Percentiles rank a stretch among this genome's conserved stretches.
phyloP scores from a whole-genome alignment of 2,797 vertebrate species.

The Microctenopoma steveboyesi region DNA sequence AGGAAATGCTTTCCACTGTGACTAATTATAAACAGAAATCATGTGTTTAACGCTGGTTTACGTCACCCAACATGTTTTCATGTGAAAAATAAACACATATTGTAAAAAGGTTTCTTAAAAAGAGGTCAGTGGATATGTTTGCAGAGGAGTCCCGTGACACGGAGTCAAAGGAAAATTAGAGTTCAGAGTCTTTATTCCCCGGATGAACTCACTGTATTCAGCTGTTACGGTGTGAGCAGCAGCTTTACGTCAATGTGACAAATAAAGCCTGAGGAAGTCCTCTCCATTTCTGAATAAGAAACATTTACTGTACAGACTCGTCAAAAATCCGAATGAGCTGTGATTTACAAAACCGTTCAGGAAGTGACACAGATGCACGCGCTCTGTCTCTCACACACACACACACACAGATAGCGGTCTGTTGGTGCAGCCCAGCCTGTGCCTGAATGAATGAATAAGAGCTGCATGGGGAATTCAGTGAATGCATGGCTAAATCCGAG shows the following conservation, averaged over 20 bases:
- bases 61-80: slow-evolving; percentile 25
- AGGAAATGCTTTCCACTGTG: slow-evolving; percentile 15
- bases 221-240: slow-evolving; percentile 22
- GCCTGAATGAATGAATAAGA: slow-evolving; percentile 75
- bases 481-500: slow-evolving; percentile 77
- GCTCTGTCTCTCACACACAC: background rate
- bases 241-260: slow-evolving; percentile 6
- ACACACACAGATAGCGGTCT: slow-evolving; percentile 58
- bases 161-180: slow-evolving; percentile 36
- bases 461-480: slow-evolving; percentile 79
- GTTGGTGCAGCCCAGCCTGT: slow-evolving; percentile 64
- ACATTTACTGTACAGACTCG: slow-evolving; percentile 34
- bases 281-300: slow-evolving; percentile 26
- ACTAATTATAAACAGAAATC: slow-evolving; percentile 39
- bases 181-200: slow-evolving; percentile 48
- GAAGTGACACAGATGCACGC: slow-evolving; percentile 47
- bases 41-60: slow-evolving; percentile 13
- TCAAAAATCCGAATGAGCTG: slow-evolving; percentile 66
- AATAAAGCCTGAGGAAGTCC: slow-evolving; percentile 14
- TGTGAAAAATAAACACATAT: background rate
- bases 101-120: background rate
- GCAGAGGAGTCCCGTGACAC: slow-evolving; percentile 49
- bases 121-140: slow-evolving; percentile 33
- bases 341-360: slow-evolving; percentile 53
- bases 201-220: slow-evolving; percentile 32